These are phyloP conservation scores for Notarius lentiginosus DNA, from an alignment of 2,113 vertebrate genomes.

Conservation along the genomic window DNA sequence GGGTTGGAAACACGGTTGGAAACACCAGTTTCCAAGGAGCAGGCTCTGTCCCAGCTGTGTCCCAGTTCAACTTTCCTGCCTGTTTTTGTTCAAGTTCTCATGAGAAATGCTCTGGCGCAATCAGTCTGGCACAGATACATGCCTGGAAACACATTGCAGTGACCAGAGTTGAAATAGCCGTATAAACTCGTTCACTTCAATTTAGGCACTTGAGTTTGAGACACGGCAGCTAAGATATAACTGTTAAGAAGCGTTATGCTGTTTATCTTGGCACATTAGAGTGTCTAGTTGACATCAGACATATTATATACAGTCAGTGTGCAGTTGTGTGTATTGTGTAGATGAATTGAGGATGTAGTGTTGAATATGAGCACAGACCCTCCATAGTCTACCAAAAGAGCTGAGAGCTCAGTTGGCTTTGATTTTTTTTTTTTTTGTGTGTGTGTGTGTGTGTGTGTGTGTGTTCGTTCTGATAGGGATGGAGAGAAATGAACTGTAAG, in stretches of 20 bases:
- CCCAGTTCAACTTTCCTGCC: conserved; percentile 27
- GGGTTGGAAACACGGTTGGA: conserved; percentile 7
- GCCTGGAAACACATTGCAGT: conserved; percentile 10
- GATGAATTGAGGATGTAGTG: background rate
- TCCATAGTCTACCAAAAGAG: background rate
- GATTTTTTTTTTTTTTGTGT: background rate
- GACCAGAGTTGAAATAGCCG: background rate
- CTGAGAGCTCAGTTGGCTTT: background rate
- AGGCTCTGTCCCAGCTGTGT: background rate
- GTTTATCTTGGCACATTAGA: background rate
- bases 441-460: background rate
- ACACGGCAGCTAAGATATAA: background rate
- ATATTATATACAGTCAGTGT: background rate
- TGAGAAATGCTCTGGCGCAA: background rate
- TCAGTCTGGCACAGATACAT: conserved; percentile 2
- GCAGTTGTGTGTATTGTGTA: background rate
- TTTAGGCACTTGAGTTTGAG: background rate
- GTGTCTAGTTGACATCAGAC: background rate
- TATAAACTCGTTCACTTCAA: background rate
- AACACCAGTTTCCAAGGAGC: conserved; percentile 1
- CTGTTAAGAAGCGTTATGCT: background rate
- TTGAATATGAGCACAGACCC: background rate
- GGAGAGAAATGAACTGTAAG: conserved; percentile 6
- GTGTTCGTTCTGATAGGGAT: background rate
- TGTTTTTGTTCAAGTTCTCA: conserved; percentile 4